Base-by-base conservation (phyloP, 2,888 invertebrate species). In the Halocaridina rubra region DNA sequence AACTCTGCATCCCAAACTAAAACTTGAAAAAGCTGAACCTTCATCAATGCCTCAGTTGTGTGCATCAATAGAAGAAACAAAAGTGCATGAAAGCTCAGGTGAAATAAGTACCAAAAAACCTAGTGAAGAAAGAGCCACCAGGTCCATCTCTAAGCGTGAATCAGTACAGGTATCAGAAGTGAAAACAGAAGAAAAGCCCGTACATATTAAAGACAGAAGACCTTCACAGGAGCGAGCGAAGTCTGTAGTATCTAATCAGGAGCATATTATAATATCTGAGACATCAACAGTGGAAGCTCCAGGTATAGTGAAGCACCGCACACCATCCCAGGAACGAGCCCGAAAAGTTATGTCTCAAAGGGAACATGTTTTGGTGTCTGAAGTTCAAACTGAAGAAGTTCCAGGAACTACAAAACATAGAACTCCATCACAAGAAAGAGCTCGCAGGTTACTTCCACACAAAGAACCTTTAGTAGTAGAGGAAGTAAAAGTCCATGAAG, bases 171-270 rank as follows among this genome's bases (percentile, higher is more conserved):
- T 87, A 24, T 76, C 88, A 61, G 89, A 91, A 19, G 89, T 91
- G 0, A 91, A 91, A 30, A 91, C 91, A 89, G 91, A 91, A 88
- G 91, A 91, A 90, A 59, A 80, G 57, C 80, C 80, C 39, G 39
- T 72, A 59, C 24, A 32, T 0, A 33, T 80, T 3, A 80, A 22
- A 33, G 80, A 80, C 30, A 33, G 75, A 59, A 82, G 61, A 30
- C 82, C 82, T 16, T 67, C 69, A 2, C 72, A 74, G 57, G 80
- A 82, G 27, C 67, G 69, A 29, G 79, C 76, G 29, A 79, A 69
- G 32, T 69, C 80, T 33, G 67, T 69, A 22, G 27, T 82, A 46
- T 67, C 76, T 19, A 30, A 39, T n/a, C 75, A 71, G 71, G 77
- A 82, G 33, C 86, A 81, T 74, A 53, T 86, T 32, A 81, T 82